These are phyloP conservation scores for Galemys pyrenaicus DNA, from an alignment of 2,113 vertebrate species.

Conservation along the genomic window DNA sequence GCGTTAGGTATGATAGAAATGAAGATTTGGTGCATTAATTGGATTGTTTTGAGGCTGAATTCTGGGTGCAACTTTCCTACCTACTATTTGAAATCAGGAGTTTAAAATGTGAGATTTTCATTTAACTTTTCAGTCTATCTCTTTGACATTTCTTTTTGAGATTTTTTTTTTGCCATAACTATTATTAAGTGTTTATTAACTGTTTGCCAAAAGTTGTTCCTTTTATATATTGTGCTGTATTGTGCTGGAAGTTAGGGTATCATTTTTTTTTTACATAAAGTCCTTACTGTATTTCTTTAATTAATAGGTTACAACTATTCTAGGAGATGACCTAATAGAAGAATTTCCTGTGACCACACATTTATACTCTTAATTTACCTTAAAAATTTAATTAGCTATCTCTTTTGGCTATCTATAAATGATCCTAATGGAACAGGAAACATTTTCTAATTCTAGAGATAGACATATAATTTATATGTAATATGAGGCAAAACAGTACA, in stretches of 20 bases:
- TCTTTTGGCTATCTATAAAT: neutral
- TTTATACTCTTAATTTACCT: neutral
- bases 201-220: neutral
- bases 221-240: neutral
- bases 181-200: constrained; percentile 40
- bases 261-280: neutral
- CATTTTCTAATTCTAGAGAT: neutral
- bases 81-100: neutral
- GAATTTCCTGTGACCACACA: neutral
- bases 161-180: neutral
- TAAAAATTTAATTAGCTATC: neutral
- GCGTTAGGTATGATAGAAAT: neutral
- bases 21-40: neutral
- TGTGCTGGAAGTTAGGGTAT: neutral
- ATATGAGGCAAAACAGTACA: neutral
- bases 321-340: neutral
- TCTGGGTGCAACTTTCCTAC: neutral
- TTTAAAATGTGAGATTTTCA: constrained; percentile 8
- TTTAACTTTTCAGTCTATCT: neutral
- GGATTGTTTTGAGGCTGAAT: constrained; percentile 30
- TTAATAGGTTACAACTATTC: neutral
- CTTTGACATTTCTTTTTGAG: neutral
- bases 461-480: constrained; percentile 64
- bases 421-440: neutral
- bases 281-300: neutral